A percentile compares a stretch with the other conserved stretches of the same genome.
These are phyloP conservation scores for Procambarus clarkii DNA, from an alignment of 1,140 invertebrate genomes.

Conservation along the genomic window DNA sequence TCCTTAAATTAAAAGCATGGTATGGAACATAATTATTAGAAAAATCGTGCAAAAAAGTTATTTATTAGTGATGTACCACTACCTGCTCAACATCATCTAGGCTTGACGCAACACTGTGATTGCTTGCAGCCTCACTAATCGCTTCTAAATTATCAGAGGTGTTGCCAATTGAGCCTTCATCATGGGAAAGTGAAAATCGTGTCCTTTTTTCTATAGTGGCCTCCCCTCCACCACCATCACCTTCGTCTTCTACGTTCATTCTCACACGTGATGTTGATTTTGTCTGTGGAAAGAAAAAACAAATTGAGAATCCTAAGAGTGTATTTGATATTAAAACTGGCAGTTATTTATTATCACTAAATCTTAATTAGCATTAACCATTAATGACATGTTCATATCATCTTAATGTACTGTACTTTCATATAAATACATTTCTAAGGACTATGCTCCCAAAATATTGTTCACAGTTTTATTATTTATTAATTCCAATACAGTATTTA, in stretches of 20 bases:
- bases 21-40: too few species aligned
- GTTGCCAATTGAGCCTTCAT: slow-evolving; percentile 90
- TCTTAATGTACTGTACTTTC: too few species aligned
- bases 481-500: too few species aligned
- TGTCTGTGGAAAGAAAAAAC: slow-evolving; percentile 74
- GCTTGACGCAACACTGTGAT: slow-evolving; percentile 95
- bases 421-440: too few species aligned
- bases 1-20: too few species aligned
- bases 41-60: too few species aligned
- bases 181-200: slow-evolving; percentile 88
- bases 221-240: slow-evolving; percentile 69
- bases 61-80: neutral
- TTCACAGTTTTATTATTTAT: too few species aligned
- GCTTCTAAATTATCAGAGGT: slow-evolving; percentile 95
- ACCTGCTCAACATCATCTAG: slow-evolving; percentile 83
- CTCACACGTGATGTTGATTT: slow-evolving; percentile 72
- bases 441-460: too few species aligned
- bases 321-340: too few species aligned
- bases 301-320: slow-evolving; percentile 71
- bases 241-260: slow-evolving; percentile 73
- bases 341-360: too few species aligned
- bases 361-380: too few species aligned
- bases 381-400: too few species aligned
- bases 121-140: slow-evolving; percentile 94
- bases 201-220: slow-evolving; percentile 74